Evolutionary conservation across 2,888 invertebrate genomes (phyloP), one percentile per base, ranked within the genome.

Genomic region (Aelia acuminata): DNA sequence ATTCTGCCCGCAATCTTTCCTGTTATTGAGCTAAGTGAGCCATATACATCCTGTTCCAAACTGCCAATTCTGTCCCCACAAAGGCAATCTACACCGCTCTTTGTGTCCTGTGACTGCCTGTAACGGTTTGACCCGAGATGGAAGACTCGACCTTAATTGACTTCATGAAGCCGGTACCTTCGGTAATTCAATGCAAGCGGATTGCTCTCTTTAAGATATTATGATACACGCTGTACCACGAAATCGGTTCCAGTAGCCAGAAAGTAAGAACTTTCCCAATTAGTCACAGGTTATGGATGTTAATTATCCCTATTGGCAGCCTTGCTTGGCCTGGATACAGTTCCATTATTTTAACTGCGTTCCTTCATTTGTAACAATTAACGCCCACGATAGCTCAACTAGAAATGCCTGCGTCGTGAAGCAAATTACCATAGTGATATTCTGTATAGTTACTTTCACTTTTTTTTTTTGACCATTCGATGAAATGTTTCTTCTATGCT

Each of bases 111-210:
- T 47, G 80, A n/a, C 80, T 80, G n/a, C n/a, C 43, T 47, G n/a
- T 80, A 80, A 80, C 80, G 80, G 80, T 47, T 80, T 47, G n/a
- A n/a, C 75, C 43, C n/a, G 20, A 10, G 31, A 20, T 75, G 22
- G n/a, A 10, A 43, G 43, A 13, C 80, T 31, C n/a, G 80, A 80
- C 80, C 80, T 43, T 80, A 80, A 80, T 80, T 80, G 80, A 39
- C 80, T 80, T n/a, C 11, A 22, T 47, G 20, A 15, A 35, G 63
- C 63, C 63, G 63, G 63, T 63, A 63, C 63, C 18, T 31, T 1
- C 63, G 18, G 20, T 35, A 35, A 70, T 70, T 26, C 26, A 57
- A 70, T 10, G 4, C n/a, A n/a, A n/a, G 31, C 18, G 20, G 63
- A 70, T 35, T 8, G 35, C 18, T 31, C 63, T 26, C 5, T 26